Base-by-base conservation (phyloP, 2,888 invertebrate genomes). In the Oscheius sp. region DNA sequence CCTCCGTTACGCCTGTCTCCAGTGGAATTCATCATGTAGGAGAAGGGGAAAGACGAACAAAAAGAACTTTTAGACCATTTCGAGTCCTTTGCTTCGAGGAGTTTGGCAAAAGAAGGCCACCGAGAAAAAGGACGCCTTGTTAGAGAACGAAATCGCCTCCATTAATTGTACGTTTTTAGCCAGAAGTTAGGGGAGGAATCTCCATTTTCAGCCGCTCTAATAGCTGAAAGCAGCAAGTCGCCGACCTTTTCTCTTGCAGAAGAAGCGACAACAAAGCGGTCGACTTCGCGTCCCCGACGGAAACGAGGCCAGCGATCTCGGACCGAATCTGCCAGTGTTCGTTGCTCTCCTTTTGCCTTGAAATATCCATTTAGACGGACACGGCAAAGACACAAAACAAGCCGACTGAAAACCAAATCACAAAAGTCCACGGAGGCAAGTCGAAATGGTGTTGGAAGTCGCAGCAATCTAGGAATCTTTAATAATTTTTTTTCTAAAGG, bases 21-120 rank as follows among this genome's bases (percentile, higher is more conserved):
- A 34, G 46, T 37, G 45, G 61, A 2, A 15, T n/a, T n/a, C n/a
- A n/a, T 6, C 52, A 42, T 20, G 61, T 61, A n/a, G 17, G 61
- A n/a, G n/a, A n/a, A n/a, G n/a, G n/a, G n/a, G n/a, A n/a, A n/a
- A n/a, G n/a, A n/a, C n/a, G n/a, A n/a, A n/a, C n/a, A n/a, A n/a
- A n/a, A n/a, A n/a, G n/a, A n/a, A n/a, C n/a, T n/a, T n/a, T n/a
- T n/a, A 67, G 58, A n/a, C 34, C 23, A 23, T 46, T n/a, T 33
- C 25, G 8, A 67, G 46, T 15, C 73, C 75, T n/a, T 70, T 74
- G 52, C 52, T 77, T 8, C 72, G 75, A 6, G 77, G 77, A 20
- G 75, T 74, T 20, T 77, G 77, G 77, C 73, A 75, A 25, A 50
- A 69, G 50, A 77, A 77, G 34, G 66, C 72, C 3, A 65, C 48